A percentile compares a stretch with the other conserved stretches of the same genome.
Evolutionary conservation across 2,113 vertebrate genomes (phyloP).

Genomic region (Mormoops blainvillei): DNA sequence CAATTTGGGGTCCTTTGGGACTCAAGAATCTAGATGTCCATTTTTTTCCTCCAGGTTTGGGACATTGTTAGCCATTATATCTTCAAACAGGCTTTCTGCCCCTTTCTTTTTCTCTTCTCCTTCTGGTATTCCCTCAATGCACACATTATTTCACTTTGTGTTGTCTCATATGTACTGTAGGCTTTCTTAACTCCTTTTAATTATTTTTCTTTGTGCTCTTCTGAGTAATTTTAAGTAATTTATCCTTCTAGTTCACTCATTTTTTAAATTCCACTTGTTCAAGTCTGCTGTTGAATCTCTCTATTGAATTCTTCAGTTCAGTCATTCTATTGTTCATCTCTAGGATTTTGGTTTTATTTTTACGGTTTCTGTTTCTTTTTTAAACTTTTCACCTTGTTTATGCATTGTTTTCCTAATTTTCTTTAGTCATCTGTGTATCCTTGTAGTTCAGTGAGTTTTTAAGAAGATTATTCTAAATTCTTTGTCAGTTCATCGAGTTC

Average conservation of each 20-base stretch:
- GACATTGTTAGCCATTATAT: neutral
- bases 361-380: neutral
- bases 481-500: neutral
- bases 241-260: neutral
- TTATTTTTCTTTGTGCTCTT: neutral
- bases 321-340: neutral
- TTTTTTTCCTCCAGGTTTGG: neutral
- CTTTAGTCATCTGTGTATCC: neutral
- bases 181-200: neutral
- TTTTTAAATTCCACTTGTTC: neutral
- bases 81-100: neutral
- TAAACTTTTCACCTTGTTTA: neutral
- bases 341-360: neutral
- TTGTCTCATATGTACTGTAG: neutral
- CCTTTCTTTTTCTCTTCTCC: neutral
- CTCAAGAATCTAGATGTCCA: neutral
- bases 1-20: neutral
- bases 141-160: neutral
- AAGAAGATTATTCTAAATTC: neutral
- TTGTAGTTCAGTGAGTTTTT: neutral
- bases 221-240: neutral
- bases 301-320: neutral
- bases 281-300: neutral
- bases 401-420: neutral
- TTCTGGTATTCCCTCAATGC: neutral